Percentiles rank a stretch among this genome's conserved stretches.
Conservation (phyloP, 1,140 invertebrate species). For the Paraescarpia echinospica region DNA sequence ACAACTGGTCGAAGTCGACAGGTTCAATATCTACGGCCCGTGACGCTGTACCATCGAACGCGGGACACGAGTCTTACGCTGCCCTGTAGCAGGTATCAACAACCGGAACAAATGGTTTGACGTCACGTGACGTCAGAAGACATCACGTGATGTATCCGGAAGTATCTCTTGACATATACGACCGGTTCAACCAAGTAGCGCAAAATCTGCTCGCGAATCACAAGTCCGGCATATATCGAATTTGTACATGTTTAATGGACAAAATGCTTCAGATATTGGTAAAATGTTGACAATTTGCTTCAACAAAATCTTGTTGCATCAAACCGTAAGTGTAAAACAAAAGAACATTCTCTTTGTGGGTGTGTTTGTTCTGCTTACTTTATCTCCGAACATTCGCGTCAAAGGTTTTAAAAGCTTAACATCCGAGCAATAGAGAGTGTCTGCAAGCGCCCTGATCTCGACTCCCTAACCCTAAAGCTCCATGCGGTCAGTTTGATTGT, state of each 20-base stretch:
- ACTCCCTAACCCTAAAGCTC: too few relatives aligned
- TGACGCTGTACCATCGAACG: background rate
- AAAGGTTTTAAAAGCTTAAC: background rate
- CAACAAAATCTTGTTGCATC: background rate
- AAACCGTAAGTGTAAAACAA: background rate
- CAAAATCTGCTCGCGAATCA: background rate
- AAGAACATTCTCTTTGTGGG: background rate
- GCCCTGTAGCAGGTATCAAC: background rate
- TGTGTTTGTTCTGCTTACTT: background rate
- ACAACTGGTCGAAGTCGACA: background rate
- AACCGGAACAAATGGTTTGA: background rate
- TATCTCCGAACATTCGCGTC: background rate
- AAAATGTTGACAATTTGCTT: background rate
- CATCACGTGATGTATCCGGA: background rate
- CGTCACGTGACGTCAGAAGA: conserved; percentile 3
- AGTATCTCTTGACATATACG: background rate
- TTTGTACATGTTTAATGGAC: background rate
- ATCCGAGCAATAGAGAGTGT: too few relatives aligned
- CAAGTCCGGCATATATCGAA: background rate
- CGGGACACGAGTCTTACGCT: background rate
- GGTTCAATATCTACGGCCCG: background rate
- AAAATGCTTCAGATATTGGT: background rate
- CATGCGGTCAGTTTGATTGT: too few relatives aligned
- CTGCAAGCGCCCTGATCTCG: too few relatives aligned
- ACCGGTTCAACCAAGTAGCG: background rate